Base-by-base conservation (phyloP, 2,113 vertebrate species). In the Osmerus mordax region DNA sequence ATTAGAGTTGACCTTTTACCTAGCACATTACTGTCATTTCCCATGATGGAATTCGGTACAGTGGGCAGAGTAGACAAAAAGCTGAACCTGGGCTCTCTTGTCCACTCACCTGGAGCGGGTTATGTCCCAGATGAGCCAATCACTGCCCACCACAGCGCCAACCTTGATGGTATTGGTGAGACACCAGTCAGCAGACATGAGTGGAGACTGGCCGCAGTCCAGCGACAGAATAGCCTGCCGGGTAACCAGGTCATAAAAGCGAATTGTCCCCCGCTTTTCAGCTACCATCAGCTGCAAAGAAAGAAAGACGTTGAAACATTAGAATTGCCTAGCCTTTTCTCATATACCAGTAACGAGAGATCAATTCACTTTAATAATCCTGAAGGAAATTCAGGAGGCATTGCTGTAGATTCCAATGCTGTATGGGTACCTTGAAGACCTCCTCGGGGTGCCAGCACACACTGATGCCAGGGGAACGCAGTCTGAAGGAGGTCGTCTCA, bases 401-500 rank as follows among this genome's bases (percentile, higher is more conserved):
- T 36, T 36, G 7, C 4, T 8, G 32, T 36, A 36, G 32, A 36
- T 36, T 5, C 32, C 32, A 36, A 36, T 36, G 32, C 32, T 36
- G 32, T 36, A 4, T 47, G 5, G 41, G 65, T 81, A 97, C 97
- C 95, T 98, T 98, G 79, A 90, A 98, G 51, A 88, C 82, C 71
- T 98, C 97, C 74, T 96, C 93, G 23, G 97, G 95, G 87, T 99
- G 97, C 97, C 97, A 99, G 87, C 95, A 96, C 70, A 99, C 96
- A 78, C 95, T 96, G 91, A 98, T 92, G 72, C 97, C 97, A 70
- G 97, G 94, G 69, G 97, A 98, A 71, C 90, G 91, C 54, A 98
- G 92, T 83, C 94, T 90, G 86, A 99, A 94, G 71, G 87, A 89
- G 52, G 91, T 81, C 16, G 87, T 95, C 76, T 96, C 93, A 73